These are phyloP conservation scores for Parnassius glacialis DNA, from an alignment of 2,888 invertebrate genomes.

Conservation along the genomic window DNA sequence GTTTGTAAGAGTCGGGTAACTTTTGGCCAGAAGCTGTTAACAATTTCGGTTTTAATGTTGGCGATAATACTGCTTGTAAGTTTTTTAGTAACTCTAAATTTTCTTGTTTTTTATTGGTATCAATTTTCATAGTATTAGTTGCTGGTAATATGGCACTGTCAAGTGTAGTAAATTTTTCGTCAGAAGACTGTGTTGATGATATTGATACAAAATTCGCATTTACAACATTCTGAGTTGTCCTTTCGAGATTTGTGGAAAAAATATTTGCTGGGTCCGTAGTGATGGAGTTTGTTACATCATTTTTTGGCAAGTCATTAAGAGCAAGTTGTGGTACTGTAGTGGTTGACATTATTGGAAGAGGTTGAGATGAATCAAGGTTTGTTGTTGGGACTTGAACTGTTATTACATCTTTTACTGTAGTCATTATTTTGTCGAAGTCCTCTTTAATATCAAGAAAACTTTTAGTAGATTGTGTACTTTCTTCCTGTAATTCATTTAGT, in stretches of 20 bases:
- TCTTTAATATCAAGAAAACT: not conserved
- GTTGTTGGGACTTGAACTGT: not conserved
- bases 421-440: slow-evolving; percentile 3
- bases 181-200: slow-evolving; percentile 33
- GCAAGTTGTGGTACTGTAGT: slow-evolving; percentile 38
- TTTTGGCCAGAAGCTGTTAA: slow-evolving; percentile 52
- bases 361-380: not conserved
- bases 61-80: slow-evolving; percentile 35
- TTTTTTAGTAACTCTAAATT: slow-evolving; percentile 17
- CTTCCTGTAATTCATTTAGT: slow-evolving; percentile 20
- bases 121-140: slow-evolving; percentile 27
- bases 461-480: slow-evolving; percentile 5
- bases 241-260: slow-evolving; percentile 21
- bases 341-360: slow-evolving; percentile 32
- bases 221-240: slow-evolving; percentile 9
- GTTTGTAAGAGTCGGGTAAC: slow-evolving; percentile 36
- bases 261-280: slow-evolving; percentile 24
- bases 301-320: slow-evolving; percentile 30
- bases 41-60: slow-evolving; percentile 39
- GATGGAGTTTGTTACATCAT: slow-evolving; percentile 33
- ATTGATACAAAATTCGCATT: not conserved
- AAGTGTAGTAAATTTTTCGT: not conserved
- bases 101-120: slow-evolving; percentile 8
- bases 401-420: slow-evolving; percentile 12
- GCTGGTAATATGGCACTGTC: slow-evolving; percentile 19